phyloP scores from a whole-genome alignment of 2,113 vertebrate genomes.

The Perca fluviatilis region DNA sequence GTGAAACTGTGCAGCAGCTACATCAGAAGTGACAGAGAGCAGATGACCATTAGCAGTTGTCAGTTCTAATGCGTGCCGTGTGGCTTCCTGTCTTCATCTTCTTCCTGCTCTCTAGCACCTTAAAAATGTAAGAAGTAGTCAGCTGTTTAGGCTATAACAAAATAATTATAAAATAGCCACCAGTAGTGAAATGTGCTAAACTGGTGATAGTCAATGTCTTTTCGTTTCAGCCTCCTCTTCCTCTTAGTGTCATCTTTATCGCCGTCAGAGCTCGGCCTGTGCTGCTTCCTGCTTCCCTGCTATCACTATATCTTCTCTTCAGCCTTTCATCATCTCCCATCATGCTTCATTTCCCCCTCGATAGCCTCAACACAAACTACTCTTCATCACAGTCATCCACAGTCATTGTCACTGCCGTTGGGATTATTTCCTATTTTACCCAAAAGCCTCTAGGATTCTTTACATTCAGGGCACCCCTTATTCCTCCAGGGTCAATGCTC shows the following conservation, averaged over 20 bases:
- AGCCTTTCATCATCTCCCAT: conserved; percentile 33
- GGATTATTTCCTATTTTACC: background rate
- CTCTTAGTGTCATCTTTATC: background rate
- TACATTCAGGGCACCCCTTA: no score
- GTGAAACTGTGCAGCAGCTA: conserved; percentile 47
- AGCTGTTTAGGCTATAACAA: background rate
- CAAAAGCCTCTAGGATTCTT: background rate
- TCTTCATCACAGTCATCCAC: conserved; percentile 2
- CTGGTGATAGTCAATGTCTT: background rate
- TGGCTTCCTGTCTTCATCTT: conserved; percentile 5
- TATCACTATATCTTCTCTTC: conserved; percentile 52
- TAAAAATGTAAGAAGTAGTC: background rate
- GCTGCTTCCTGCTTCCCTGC: conserved; percentile 8
- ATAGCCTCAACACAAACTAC: conserved; percentile 10
- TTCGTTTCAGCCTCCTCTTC: background rate
- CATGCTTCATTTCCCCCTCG: conserved; percentile 37
- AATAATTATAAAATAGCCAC: background rate
- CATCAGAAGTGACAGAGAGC: conserved; percentile 65
- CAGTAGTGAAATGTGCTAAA: background rate
- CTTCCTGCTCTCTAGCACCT: conserved; percentile 12
- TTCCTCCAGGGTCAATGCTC: background rate
- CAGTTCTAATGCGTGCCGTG: conserved; percentile 44
- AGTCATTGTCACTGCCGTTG: background rate
- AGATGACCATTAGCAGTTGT: conserved; percentile 67
- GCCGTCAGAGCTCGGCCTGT: background rate